phyloP scores from a whole-genome alignment of 2,888 invertebrate genomes.

The Falcaria lacertinaria region DNA sequence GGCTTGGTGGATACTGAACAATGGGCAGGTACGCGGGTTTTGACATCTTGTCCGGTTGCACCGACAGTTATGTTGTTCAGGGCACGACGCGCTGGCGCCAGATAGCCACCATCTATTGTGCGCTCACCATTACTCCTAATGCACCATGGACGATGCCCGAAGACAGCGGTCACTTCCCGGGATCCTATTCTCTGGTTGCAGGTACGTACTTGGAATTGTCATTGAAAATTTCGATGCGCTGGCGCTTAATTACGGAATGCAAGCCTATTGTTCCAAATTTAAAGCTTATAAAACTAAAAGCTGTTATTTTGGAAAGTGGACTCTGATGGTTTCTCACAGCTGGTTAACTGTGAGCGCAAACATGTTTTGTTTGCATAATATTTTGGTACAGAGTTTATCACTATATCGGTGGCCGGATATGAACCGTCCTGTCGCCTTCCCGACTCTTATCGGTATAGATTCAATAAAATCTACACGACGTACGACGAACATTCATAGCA shows the following conservation, averaged over 20 bases:
- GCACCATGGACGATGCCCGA: conserved; percentile 27
- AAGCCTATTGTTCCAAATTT: not conserved
- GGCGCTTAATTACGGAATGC: conserved; percentile 32
- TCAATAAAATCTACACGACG: conserved; percentile 39
- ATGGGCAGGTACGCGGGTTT: conserved; percentile 49
- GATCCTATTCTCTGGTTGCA: conserved; percentile 13
- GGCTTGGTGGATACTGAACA: conserved; percentile 20
- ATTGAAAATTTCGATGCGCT: conserved; percentile 29
- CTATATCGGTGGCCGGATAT: conserved; percentile 55
- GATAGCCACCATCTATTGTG: conserved; percentile 50
- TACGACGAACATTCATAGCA: conserved; percentile 16
- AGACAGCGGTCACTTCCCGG: conserved; percentile 39
- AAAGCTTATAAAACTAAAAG: not conserved
- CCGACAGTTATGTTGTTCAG: conserved; percentile 37
- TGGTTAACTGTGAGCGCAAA: conserved; percentile 26
- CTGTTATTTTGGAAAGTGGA: no score
- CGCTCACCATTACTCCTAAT: conserved; percentile 32
- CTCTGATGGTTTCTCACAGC: conserved; percentile 17
- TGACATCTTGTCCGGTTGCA: conserved; percentile 37
- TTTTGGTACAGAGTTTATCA: conserved; percentile 50
- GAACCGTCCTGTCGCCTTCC: conserved; percentile 54
- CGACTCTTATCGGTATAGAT: conserved; percentile 52
- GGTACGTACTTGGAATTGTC: conserved; percentile 15
- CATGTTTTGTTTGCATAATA: conserved; percentile 40
- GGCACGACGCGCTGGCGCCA: conserved; percentile 64